Percentiles rank a stretch among this genome's conserved stretches.
Conservation (phyloP, 2,113 vertebrate genomes). For the Myocastor coypus region DNA sequence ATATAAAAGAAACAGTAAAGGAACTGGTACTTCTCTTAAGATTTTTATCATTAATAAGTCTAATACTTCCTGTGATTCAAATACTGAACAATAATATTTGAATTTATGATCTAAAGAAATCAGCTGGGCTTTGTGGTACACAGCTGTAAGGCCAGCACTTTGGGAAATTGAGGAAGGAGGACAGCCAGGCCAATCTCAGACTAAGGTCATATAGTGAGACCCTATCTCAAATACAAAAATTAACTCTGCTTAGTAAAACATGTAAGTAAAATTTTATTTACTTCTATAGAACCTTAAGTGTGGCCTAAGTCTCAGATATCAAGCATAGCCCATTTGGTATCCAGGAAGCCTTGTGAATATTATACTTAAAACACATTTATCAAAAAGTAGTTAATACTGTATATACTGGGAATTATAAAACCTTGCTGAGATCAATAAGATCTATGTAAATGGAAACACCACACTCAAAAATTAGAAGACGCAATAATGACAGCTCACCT, state of each 20-base stretch:
- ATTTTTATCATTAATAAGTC: neutral
- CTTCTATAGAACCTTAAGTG: neutral
- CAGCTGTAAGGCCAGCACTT: neutral
- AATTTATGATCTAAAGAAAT: neutral
- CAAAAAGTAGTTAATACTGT: neutral
- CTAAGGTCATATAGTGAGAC: neutral
- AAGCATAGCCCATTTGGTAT: neutral
- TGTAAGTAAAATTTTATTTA: neutral
- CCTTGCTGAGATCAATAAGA: neutral
- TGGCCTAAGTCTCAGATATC: constrained; percentile 20
- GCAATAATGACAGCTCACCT: neutral
- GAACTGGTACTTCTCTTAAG: neutral
- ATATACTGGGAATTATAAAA: neutral
- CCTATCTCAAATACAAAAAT: neutral
- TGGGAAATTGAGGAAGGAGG: neutral
- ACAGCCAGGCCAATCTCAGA: neutral
- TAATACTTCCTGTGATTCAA: constrained; percentile 36
- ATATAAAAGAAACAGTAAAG: neutral
- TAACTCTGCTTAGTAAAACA: constrained; percentile 39
- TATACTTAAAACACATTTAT: constrained; percentile 4
- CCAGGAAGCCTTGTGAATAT: constrained; percentile 14
- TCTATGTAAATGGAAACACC: neutral
- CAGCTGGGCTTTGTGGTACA: neutral
- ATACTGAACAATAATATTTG: neutral
- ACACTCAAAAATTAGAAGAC: neutral